Conservation (phyloP, 2,113 vertebrate species). For the Cygnus buccinator region DNA sequence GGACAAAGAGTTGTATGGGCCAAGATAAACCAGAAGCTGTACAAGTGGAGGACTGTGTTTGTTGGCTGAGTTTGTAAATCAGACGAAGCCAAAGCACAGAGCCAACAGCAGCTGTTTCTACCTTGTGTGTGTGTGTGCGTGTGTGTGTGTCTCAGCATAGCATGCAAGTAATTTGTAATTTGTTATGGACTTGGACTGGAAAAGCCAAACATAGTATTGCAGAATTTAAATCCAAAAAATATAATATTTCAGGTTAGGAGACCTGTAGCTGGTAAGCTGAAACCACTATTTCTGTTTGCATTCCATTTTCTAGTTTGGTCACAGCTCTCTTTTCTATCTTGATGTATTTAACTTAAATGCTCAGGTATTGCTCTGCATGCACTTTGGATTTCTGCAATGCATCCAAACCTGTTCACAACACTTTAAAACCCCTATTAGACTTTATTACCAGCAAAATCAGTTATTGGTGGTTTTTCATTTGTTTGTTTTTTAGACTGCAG, state of each 20-base stretch:
- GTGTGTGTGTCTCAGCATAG: background rate
- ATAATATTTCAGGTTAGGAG: background rate
- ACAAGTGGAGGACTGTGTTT: constrained; percentile 16
- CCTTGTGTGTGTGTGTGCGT: background rate
- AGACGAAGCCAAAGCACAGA: background rate
- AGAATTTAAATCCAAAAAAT: background rate
- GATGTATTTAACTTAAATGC: background rate
- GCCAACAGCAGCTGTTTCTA: constrained; percentile 6
- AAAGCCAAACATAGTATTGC: background rate
- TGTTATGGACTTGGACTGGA: background rate
- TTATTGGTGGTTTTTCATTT: background rate
- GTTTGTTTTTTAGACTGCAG: background rate
- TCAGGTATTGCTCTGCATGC: background rate
- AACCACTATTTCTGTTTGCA: background rate
- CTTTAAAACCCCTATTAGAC: background rate
- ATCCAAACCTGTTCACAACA: background rate
- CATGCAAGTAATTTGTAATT: constrained; percentile 25
- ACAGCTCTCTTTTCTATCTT: background rate
- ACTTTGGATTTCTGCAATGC: background rate
- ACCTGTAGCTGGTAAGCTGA: background rate
- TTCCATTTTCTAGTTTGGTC: background rate
- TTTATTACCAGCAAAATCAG: background rate
- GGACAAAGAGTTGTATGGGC: background rate
- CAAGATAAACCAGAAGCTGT: constrained; percentile 56
- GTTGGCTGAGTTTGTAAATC: constrained; percentile 27